These are phyloP conservation scores for Okamejei kenojei DNA, from an alignment of 2,797 vertebrate genomes.

Conservation along the genomic window DNA sequence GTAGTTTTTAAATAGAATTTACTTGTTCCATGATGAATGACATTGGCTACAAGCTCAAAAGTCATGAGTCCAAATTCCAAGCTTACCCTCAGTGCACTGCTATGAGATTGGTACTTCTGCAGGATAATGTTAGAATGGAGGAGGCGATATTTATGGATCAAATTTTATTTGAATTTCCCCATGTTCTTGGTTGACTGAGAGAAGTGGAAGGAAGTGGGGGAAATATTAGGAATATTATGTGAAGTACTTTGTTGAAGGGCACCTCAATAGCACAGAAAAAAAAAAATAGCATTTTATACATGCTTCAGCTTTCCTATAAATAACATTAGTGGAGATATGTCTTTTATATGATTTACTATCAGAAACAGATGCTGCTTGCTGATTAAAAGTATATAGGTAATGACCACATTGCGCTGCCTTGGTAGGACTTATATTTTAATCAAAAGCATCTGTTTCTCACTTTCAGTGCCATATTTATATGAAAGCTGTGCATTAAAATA, in stretches of 20 bases:
- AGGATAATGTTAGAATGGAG: neutral
- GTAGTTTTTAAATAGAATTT: neutral
- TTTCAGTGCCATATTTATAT: conserved; percentile 32
- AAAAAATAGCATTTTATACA: neutral
- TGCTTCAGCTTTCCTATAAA: conserved; percentile 7
- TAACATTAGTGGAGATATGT: neutral
- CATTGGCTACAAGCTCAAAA: neutral
- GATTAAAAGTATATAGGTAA: conserved; percentile 26
- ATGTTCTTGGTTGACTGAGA: neutral
- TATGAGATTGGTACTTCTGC: neutral
- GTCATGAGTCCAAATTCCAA: neutral
- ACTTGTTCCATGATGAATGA: neutral
- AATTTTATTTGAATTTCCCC: neutral
- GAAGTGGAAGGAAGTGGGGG: neutral
- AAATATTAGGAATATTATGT: neutral
- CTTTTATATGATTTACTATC: conserved; percentile 27
- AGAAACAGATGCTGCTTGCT: conserved; percentile 27
- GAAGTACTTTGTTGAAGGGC: neutral
- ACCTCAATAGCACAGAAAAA: neutral
- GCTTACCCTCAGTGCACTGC: neutral
- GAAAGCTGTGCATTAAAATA: neutral
- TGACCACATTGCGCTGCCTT: conserved; percentile 16
- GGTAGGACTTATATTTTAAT: conserved; percentile 2
- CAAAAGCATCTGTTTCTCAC: conserved; percentile 37
- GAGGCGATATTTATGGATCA: neutral